These are phyloP conservation scores for Ormyrus rosae DNA, from an alignment of 2,888 invertebrate species.

Conservation along the genomic window DNA sequence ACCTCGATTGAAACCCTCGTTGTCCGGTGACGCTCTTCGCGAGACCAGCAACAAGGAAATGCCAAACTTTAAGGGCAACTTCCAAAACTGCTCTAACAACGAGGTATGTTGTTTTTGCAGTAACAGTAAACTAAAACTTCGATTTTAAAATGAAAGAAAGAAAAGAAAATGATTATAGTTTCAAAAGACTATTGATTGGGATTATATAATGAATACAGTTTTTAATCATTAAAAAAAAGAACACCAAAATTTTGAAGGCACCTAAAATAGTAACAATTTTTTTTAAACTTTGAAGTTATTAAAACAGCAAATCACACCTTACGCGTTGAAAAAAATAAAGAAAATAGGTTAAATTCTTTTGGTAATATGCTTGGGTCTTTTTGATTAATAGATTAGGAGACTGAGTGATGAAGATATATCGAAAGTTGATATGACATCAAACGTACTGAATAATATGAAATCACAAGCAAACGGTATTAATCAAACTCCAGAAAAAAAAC, in stretches of 20 bases:
- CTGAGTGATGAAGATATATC: conserved; percentile 82
- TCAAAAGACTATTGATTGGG: too few species aligned
- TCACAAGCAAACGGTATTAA: conserved; percentile 73
- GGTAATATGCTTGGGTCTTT: conserved; percentile 12
- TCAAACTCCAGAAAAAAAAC: conserved; percentile 69
- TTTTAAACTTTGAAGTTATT: too few species aligned
- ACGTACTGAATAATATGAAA: conserved; percentile 79
- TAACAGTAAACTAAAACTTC: too few species aligned
- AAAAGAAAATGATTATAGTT: not conserved
- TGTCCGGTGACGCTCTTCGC: conserved; percentile 69
- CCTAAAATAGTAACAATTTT: too few species aligned
- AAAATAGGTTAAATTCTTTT: too few species aligned
- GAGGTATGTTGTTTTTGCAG: conserved; percentile 68
- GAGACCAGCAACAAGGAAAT: conserved; percentile 73
- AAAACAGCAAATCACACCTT: too few species aligned
- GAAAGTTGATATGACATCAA: conserved; percentile 77
- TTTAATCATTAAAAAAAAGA: too few species aligned
- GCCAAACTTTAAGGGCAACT: conserved; percentile 73
- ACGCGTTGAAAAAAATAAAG: too few species aligned
- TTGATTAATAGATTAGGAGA: conserved; percentile 78
- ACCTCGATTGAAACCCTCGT: conserved; percentile 69
- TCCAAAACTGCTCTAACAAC: conserved; percentile 73
- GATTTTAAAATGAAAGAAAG: not conserved
- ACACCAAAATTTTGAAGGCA: too few species aligned
- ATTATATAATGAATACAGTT: too few species aligned